Conservation (phyloP, 2,888 invertebrate species). For the Dione vanillae region DNA sequence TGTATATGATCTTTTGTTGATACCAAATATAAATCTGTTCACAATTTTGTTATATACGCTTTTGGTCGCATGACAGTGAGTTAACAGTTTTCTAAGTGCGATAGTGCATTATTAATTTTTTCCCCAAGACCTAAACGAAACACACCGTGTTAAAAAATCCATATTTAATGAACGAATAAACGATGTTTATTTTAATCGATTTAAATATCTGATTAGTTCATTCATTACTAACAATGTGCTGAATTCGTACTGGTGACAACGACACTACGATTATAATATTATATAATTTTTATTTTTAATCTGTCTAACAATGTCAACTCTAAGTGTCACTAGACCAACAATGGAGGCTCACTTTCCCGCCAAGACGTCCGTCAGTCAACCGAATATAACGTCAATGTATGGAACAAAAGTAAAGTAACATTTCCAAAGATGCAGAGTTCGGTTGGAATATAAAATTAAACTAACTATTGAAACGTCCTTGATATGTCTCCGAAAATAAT, state of each 20-base stretch:
- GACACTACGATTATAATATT: conserved; percentile 21
- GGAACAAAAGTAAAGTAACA: conserved; percentile 80
- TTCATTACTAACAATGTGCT: conserved; percentile 4
- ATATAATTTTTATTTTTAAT: conserved; percentile 17
- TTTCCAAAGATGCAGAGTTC: conserved; percentile 51
- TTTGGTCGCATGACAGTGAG: conserved; percentile 21
- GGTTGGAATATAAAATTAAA: conserved; percentile 45
- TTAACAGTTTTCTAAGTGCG: conserved; percentile 25
- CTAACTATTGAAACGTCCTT: conserved; percentile 59
- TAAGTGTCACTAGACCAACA: conserved; percentile 22
- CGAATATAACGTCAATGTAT: conserved; percentile 46
- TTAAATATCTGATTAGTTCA: conserved; percentile 1
- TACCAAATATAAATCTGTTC: conserved; percentile 37
- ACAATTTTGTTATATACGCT: conserved; percentile 22
- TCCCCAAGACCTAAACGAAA: background rate
- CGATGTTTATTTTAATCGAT: background rate
- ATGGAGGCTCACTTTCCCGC: conserved; percentile 36
- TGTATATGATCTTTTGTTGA: conserved; percentile 52
- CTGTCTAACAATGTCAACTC: conserved; percentile 20
- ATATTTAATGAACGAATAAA: background rate
- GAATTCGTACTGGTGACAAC: conserved; percentile 15
- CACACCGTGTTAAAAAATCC: background rate
- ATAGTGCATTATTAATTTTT: conserved; percentile 14
- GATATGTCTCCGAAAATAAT: conserved; percentile 62
- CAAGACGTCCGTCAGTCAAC: conserved; percentile 21